Evolutionary conservation across 2,113 vertebrate genomes (phyloP).

Genomic region (Hepsetus odoe): DNA sequence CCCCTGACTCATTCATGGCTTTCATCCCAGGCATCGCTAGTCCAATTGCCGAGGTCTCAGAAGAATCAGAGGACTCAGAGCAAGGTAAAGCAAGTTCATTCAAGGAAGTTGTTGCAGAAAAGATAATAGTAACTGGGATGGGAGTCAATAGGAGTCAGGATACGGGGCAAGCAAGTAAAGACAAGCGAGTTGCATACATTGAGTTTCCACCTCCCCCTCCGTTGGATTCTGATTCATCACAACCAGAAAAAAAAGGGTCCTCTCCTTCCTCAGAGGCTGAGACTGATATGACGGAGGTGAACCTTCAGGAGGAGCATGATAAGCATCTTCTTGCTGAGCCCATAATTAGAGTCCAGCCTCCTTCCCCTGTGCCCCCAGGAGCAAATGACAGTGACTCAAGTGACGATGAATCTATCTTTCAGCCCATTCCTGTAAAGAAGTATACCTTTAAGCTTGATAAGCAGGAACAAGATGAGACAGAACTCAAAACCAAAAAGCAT

Average conservation of each 20-base stretch:
- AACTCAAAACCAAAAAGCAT: conserved; percentile 74
- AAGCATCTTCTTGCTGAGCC: conserved; percentile 88
- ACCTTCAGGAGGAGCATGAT: conserved; percentile 90
- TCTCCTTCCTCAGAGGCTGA: conserved; percentile 86
- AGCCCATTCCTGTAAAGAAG: conserved; percentile 88
- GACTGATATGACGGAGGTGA: conserved; percentile 93
- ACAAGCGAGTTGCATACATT: conserved; percentile 93
- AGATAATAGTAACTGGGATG: conserved; percentile 50
- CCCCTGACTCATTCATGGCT: conserved; percentile 87
- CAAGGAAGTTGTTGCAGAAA: conserved; percentile 73
- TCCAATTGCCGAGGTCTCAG: conserved; percentile 94
- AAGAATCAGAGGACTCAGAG: conserved; percentile 91
- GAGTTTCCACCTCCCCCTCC: conserved; percentile 98
- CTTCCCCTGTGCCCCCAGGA: conserved; percentile 85
- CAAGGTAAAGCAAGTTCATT: conserved; percentile 80
- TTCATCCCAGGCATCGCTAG: conserved; percentile 89
- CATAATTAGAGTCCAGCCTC: conserved; percentile 93
- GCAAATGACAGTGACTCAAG: conserved; percentile 87
- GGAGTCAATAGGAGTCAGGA: conserved; percentile 75
- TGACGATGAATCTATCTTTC: conserved; percentile 89
- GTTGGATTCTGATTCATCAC: conserved; percentile 86
- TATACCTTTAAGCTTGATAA: conserved; percentile 86
- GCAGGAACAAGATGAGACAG: conserved; percentile 73
- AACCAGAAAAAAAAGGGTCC: conserved; percentile 79
- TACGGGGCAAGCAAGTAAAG: conserved; percentile 78